Percentiles rank a stretch among this genome's conserved stretches.
phyloP scores from a whole-genome alignment of 1,140 invertebrate genomes.

The Drosophila kohkoa region DNA sequence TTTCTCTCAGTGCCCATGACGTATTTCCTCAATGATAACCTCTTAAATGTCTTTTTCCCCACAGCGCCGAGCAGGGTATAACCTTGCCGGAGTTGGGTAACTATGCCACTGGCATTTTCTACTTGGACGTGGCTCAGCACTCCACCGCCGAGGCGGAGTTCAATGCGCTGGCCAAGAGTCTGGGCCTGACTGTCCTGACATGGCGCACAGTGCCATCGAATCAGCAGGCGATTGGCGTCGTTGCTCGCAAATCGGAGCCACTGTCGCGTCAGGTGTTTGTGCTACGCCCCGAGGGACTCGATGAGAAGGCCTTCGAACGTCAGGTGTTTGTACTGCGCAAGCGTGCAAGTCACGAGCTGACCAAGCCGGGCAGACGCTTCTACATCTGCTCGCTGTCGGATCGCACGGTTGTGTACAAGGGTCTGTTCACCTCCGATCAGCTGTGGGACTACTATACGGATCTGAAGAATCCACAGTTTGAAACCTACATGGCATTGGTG shows the following conservation, averaged over 20 bases:
- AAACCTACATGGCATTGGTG: slow-evolving; percentile 97
- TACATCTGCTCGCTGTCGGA: slow-evolving; percentile 98
- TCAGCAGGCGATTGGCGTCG: slow-evolving; percentile 93
- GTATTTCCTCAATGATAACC: neutral
- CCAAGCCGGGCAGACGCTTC: slow-evolving; percentile 93
- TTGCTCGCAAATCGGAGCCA: slow-evolving; percentile 97
- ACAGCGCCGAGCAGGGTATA: slow-evolving; percentile 90
- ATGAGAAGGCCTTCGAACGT: slow-evolving; percentile 88
- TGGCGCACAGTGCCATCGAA: slow-evolving; percentile 97
- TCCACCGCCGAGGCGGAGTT: slow-evolving; percentile 93
- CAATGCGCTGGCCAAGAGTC: slow-evolving; percentile 91
- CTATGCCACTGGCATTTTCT: slow-evolving; percentile 98
- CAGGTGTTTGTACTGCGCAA: slow-evolving; percentile 97
- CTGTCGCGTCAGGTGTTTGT: slow-evolving; percentile 98
- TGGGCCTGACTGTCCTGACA: slow-evolving; percentile 92
- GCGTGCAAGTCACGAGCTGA: slow-evolving; percentile 94
- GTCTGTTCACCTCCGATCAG: slow-evolving; percentile 97
- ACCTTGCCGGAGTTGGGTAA: slow-evolving; percentile 93
- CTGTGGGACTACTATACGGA: slow-evolving; percentile 93
- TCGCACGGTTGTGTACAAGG: slow-evolving; percentile 98
- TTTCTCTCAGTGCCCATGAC: neutral
- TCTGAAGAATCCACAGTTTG: slow-evolving; percentile 91
- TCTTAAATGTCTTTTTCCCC: neutral
- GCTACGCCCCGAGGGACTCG: slow-evolving; percentile 86
- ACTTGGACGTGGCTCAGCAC: slow-evolving; percentile 94